Evolutionary conservation across 1,140 invertebrate genomes (phyloP), one percentile per base, ranked within the genome.

Genomic region (Nephotettix cincticeps): DNA sequence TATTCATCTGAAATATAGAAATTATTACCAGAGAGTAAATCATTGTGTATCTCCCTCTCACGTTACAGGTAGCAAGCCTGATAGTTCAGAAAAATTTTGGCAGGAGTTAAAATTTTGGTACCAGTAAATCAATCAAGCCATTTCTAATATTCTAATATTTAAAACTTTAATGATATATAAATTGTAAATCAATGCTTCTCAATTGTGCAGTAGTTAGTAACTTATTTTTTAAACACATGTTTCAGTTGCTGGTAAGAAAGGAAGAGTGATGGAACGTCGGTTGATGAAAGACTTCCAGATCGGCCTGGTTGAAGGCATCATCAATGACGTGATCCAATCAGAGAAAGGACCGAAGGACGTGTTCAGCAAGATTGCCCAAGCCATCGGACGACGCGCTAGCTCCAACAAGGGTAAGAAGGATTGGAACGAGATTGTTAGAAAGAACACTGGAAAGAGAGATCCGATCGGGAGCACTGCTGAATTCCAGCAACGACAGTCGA

Each of bases 221-320:
- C n/a, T n/a, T n/a, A n/a, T n/a, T n/a, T n/a, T n/a, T n/a, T n/a
- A n/a, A n/a, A n/a, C n/a, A n/a, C n/a, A n/a, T 47, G 58, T 79
- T 81, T 45, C 79, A 88, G 92, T 92, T 58, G 84, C 89, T 25
- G 92, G 92, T 0, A 94, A 93, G 77, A 94, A 94, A 79, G 91
- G 91, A 1, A 88, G 91, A 76, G 88, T 92, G 0, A 91, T 93
- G 89, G 93, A 95, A 78, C 84, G 93, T 27, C 85, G 92, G 61
- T 86, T 95, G 17, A 84, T 94, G n/a, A 95, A 94, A 79, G 93
- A 94, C 80, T 95, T 94, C 88, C 91, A 93, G 76, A 95, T 95
- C 71, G 93, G 92, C 6, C 88, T 93, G 61, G 92, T 95, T 0
- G 92, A 94, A 79, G 90, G 90, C 13, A 87, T 93, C n/a, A 87